Evolutionary conservation across 2,797 vertebrate genomes (phyloP).

Genomic region (Psittacula derbiana): DNA sequence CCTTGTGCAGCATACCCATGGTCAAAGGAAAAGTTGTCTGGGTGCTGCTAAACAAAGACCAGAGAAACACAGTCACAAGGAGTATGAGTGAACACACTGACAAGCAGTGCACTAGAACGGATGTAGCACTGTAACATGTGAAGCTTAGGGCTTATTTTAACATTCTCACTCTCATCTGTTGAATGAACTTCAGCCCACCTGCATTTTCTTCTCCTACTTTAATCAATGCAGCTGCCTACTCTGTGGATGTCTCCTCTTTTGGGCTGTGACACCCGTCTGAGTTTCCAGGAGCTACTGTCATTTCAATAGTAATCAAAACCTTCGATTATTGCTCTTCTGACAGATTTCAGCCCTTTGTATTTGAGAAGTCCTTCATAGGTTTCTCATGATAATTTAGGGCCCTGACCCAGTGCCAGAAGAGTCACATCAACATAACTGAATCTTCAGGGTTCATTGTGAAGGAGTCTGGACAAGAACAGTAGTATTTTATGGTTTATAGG

Average conservation of each 20-base stretch:
- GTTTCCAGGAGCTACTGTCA: background rate
- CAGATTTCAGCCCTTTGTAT: background rate
- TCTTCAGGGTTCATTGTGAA: background rate
- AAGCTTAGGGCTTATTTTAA: background rate
- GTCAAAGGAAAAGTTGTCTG: background rate
- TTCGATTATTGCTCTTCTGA: background rate
- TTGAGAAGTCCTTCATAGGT: background rate
- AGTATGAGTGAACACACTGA: background rate
- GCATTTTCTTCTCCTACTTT: background rate
- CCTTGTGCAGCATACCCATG: background rate
- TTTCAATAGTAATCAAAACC: background rate
- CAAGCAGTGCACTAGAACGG: background rate
- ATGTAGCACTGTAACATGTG: no score
- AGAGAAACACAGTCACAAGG: background rate
- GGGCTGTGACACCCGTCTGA: background rate
- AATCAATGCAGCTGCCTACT: background rate
- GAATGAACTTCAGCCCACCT: background rate
- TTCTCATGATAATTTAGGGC: background rate
- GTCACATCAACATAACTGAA: background rate
- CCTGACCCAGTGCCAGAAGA: background rate
- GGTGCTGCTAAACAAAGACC: background rate
- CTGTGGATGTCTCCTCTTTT: background rate
- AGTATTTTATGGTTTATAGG: background rate
- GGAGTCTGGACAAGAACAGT: background rate
- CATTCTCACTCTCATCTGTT: background rate